A percentile compares a stretch with the other conserved stretches of the same genome.
Evolutionary conservation across 2,888 invertebrate species (phyloP).

Genomic region (Asteroscopus sphinx): DNA sequence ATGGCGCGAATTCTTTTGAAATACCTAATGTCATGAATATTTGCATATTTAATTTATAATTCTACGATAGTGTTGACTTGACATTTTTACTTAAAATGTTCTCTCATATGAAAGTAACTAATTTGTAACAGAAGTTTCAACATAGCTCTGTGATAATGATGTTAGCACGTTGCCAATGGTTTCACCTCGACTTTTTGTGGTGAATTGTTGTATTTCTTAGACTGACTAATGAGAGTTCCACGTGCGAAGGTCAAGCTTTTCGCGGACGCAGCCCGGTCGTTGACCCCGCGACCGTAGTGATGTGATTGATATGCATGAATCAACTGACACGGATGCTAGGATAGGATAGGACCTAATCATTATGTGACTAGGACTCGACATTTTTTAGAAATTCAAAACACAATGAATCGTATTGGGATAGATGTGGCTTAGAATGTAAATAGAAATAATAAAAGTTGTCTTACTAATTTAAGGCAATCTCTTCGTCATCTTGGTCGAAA

Average conservation of each 20-base stretch:
- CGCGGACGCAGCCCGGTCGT: constrained; percentile 60
- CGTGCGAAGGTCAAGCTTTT: constrained; percentile 61
- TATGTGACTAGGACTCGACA: too few relatives aligned
- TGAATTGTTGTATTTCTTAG: constrained; percentile 24
- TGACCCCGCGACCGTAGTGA: constrained; percentile 59
- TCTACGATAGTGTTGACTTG: not conserved
- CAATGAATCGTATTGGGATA: not conserved
- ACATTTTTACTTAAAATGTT: constrained; percentile 9
- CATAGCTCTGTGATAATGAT: constrained; percentile 10
- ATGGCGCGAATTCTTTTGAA: not conserved
- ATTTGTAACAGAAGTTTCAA: constrained; percentile 24
- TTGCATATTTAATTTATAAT: not conserved
- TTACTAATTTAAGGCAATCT: not conserved
- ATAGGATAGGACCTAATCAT: constrained; percentile 11
- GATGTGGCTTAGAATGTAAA: constrained; percentile 4
- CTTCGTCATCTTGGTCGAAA: constrained; percentile 10
- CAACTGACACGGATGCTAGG: constrained; percentile 17
- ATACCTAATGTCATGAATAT: constrained; percentile 2
- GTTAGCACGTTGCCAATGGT: constrained; percentile 14
- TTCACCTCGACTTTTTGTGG: constrained; percentile 31
- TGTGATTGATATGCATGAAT: constrained; percentile 63
- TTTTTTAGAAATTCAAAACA: constrained; percentile 4
- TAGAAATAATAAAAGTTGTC: constrained; percentile 8
- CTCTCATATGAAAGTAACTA: constrained; percentile 18
- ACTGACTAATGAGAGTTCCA: constrained; percentile 34